A percentile compares a stretch with the other conserved stretches of the same genome.
Evolutionary conservation across 2,113 vertebrate species (phyloP).

Genomic region (Ardeotis arabs): DNA sequence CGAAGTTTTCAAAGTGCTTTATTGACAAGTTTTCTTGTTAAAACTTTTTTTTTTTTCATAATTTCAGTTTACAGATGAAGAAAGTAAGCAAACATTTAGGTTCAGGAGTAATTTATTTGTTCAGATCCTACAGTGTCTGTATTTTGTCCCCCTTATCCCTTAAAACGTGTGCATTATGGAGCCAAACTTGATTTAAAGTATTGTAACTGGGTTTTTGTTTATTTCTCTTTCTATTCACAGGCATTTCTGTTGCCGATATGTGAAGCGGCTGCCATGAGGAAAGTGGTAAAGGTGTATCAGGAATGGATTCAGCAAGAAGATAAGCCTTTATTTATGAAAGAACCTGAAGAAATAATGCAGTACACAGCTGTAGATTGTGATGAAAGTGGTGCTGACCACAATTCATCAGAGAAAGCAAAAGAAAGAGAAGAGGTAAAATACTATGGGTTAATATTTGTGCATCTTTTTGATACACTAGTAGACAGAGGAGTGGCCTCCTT

Average conservation of each 20-base stretch:
- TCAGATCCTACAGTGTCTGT: not conserved
- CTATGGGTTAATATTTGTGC: not conserved
- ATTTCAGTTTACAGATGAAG: not conserved
- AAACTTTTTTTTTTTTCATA: not conserved
- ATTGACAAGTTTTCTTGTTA: not conserved
- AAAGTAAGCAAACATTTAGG: not conserved
- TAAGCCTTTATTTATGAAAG: slow-evolving; percentile 96
- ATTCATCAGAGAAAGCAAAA: slow-evolving; percentile 81
- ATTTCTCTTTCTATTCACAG: slow-evolving; percentile 65
- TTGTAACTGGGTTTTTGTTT: not conserved
- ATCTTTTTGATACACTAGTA: not conserved
- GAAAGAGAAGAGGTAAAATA: slow-evolving; percentile 80
- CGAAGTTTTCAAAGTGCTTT: not conserved
- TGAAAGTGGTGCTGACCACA: slow-evolving; percentile 76
- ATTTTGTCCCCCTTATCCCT: not conserved
- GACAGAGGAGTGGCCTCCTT: not conserved
- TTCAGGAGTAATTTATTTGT: not conserved
- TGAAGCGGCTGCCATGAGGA: slow-evolving; percentile 96
- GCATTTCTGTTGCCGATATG: slow-evolving; percentile 96
- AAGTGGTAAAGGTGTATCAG: slow-evolving; percentile 96
- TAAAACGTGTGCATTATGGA: not conserved
- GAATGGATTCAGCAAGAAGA: slow-evolving; percentile 98
- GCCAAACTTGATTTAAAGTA: not conserved
- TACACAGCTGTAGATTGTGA: slow-evolving; percentile 70
- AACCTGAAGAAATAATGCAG: slow-evolving; percentile 85